Evolutionary conservation across 2,888 invertebrate species (phyloP).

Genomic region (Microctonus brassicae): DNA sequence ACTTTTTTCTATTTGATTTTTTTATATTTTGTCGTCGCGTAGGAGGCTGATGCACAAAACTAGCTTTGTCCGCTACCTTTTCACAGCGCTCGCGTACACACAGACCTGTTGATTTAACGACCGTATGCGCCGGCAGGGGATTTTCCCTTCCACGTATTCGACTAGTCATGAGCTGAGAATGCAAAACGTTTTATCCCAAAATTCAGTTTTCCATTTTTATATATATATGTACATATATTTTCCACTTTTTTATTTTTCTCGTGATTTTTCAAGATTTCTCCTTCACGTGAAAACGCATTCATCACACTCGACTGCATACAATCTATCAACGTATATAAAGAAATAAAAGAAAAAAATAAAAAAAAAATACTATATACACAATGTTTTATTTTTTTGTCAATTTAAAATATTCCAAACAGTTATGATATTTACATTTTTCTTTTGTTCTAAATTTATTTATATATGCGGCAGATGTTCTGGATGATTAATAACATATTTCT

Average conservation of each 20-base stretch:
- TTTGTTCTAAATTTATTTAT: not conserved
- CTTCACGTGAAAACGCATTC: not conserved
- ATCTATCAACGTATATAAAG: not conserved
- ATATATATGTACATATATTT: too few relatives aligned
- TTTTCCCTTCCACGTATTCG: slow-evolving; percentile 12
- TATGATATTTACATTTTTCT: too few relatives aligned
- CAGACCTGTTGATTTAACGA: slow-evolving; percentile 46
- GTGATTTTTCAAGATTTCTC: not conserved
- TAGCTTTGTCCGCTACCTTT: slow-evolving; percentile 30
- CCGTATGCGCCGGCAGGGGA: not conserved
- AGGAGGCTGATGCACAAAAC: slow-evolving; percentile 18
- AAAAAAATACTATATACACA: not conserved
- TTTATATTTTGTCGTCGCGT: slow-evolving; percentile 1
- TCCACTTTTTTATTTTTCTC: not conserved
- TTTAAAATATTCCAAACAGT: not conserved
- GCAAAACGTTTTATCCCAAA: not conserved
- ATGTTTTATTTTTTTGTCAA: not conserved
- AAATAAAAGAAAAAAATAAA: not conserved
- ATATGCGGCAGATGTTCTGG: not conserved
- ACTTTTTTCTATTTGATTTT: slow-evolving; percentile 8
- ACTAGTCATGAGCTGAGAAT: slow-evolving; percentile 4
- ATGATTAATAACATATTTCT: not conserved
- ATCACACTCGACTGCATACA: not conserved
- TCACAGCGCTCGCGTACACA: slow-evolving; percentile 36
- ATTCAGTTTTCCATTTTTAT: not conserved